Conservation (phyloP, 2,888 invertebrate species). For the Orthosia incerta region DNA sequence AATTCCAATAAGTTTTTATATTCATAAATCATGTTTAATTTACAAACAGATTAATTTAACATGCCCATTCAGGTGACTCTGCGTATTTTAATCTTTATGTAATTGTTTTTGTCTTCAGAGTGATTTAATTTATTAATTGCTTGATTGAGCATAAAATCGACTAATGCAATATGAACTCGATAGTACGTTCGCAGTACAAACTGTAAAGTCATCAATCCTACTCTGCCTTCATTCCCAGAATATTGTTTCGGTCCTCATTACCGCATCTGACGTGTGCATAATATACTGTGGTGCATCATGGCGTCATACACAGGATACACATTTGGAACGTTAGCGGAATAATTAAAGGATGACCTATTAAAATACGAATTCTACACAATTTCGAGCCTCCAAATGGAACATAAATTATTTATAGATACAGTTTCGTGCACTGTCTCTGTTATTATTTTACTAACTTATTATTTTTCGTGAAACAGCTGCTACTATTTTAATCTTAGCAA, state of each 20-base stretch:
- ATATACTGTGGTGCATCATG: slow-evolving; percentile 43
- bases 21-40: slow-evolving; percentile 8
- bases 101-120: neutral
- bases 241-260: slow-evolving; percentile 32
- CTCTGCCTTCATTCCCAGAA: slow-evolving; percentile 3
- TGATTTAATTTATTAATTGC: neutral
- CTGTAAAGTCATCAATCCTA: slow-evolving; percentile 18
- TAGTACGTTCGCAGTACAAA: neutral
- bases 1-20: slow-evolving; percentile 4
- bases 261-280: slow-evolving; percentile 18
- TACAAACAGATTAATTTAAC: slow-evolving; percentile 3
- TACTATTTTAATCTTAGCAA: slow-evolving; percentile 49
- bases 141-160: neutral
- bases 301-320: slow-evolving; percentile 42
- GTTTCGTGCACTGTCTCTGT: slow-evolving; percentile 15
- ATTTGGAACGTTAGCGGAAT: slow-evolving; percentile 40
- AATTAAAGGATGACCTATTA: slow-evolving; percentile 51
- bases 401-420: slow-evolving; percentile 36
- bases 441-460: slow-evolving; percentile 37
- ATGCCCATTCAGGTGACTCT: neutral
- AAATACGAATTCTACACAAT: slow-evolving; percentile 25
- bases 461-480: slow-evolving; percentile 49
- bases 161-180: neutral
- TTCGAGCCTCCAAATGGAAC: slow-evolving; percentile 16
- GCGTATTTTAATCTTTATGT: slow-evolving; percentile 4